Percentiles rank a stretch among this genome's conserved stretches.
These are phyloP conservation scores for Plutomurus gul DNA, from an alignment of 1,140 invertebrate genomes.

Conservation along the genomic window DNA sequence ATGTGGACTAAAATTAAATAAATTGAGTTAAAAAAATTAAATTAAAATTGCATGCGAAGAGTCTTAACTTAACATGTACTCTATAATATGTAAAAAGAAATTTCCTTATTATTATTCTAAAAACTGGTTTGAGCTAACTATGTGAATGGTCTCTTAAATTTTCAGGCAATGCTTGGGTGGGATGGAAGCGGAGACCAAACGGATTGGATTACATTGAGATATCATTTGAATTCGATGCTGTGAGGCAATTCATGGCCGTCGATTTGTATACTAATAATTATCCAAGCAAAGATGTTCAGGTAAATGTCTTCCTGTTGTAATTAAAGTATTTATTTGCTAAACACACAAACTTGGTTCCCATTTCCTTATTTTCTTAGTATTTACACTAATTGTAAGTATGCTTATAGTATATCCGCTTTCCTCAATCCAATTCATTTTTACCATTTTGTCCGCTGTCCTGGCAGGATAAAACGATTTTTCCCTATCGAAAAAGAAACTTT, in stretches of 20 bases:
- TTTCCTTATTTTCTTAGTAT: no score
- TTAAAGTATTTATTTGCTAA: neutral
- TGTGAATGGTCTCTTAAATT: conserved; percentile 44
- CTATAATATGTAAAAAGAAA: no score
- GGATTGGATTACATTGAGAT: conserved; percentile 62
- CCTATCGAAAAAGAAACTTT: neutral
- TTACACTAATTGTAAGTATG: no score
- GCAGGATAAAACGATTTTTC: no score
- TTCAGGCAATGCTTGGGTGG: conserved; percentile 76
- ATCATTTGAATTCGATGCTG: conserved; percentile 74
- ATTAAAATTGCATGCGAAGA: no score
- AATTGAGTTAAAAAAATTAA: no score
- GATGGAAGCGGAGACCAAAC: conserved; percentile 69
- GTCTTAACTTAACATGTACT: no score
- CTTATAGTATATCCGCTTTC: neutral
- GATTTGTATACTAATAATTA: conserved; percentile 70
- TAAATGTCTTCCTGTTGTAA: conserved; percentile 55
- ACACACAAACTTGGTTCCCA: neutral
- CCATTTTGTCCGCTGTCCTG: neutral
- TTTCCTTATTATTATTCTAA: neutral
- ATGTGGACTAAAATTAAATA: no score
- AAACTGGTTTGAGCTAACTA: neutral
- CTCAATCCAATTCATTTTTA: neutral
- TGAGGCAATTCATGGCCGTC: conserved; percentile 75
- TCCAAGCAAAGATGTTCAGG: conserved; percentile 70